A percentile compares a stretch with the other conserved stretches of the same genome.
Conservation (phyloP, 2,888 invertebrate species). For the Dendrolimus houi region DNA sequence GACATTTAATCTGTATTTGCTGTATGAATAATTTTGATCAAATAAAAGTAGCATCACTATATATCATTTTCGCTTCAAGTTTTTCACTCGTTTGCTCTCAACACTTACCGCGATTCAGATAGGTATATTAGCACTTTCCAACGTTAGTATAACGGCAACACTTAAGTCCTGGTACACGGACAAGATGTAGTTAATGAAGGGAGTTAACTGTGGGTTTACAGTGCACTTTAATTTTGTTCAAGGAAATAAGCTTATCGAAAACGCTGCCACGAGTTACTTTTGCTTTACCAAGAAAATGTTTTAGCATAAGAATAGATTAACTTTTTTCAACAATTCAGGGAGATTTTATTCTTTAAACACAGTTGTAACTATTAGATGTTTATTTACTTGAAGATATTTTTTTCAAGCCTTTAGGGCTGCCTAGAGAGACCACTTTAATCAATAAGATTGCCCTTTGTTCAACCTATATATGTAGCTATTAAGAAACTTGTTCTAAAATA, state of each 20-base stretch:
- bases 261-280: background rate
- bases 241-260: background rate
- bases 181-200: conserved; percentile 16
- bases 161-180: conserved; percentile 9
- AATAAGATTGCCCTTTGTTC: no score
- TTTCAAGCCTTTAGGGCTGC: no score
- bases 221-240: conserved; percentile 2
- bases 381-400: no score
- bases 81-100: background rate
- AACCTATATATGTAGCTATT: no score
- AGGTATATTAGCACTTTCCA: conserved; percentile 18
- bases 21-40: background rate
- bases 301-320: background rate
- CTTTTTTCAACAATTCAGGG: no score
- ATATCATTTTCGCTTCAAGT: background rate
- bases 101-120: conserved; percentile 6
- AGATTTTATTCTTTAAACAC: no score
- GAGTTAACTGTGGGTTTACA: conserved; percentile 6
- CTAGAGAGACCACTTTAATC: no score
- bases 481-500: no score
- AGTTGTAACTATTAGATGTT: no score
- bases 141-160: conserved; percentile 17
- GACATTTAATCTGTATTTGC: no score
- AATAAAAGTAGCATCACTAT: background rate
- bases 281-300: background rate